Percentiles rank a stretch among this genome's conserved stretches.
Conservation (phyloP, 2,888 invertebrate species). For the Cephalotes varians region DNA sequence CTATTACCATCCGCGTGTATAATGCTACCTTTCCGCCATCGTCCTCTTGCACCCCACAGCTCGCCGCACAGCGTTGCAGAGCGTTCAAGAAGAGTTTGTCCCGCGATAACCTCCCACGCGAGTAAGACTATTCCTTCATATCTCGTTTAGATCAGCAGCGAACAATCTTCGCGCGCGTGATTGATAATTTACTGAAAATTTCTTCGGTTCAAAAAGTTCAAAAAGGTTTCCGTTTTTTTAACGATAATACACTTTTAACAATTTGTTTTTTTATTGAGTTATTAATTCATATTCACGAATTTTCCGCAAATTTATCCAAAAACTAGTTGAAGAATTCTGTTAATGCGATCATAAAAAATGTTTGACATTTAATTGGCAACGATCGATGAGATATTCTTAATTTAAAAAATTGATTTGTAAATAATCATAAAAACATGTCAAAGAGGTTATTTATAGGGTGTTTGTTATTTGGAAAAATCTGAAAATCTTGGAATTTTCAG, state of each 20-base stretch:
- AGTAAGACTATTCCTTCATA: not conserved
- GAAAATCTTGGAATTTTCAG: too few species aligned
- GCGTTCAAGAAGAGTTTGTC: constrained; percentile 4
- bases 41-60: constrained; percentile 51
- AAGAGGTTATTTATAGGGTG: too few species aligned
- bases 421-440: not conserved
- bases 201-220: not conserved
- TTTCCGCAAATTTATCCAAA: not conserved
- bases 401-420: not conserved
- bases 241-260: not conserved
- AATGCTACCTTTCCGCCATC: constrained; percentile 60
- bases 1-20: constrained; percentile 75
- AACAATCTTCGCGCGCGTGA: not conserved
- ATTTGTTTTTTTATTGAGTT: not conserved
- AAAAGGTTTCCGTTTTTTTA: not conserved
- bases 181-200: not conserved
- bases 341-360: not conserved
- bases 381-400: not conserved
- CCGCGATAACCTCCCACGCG: not conserved
- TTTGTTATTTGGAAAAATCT: too few species aligned
- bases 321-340: not conserved
- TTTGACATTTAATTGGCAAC: not conserved
- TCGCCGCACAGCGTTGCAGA: constrained; percentile 4
- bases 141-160: not conserved
- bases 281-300: not conserved